Conservation (phyloP, 2,113 vertebrate species). For the Heloderma charlesbogerti region DNA sequence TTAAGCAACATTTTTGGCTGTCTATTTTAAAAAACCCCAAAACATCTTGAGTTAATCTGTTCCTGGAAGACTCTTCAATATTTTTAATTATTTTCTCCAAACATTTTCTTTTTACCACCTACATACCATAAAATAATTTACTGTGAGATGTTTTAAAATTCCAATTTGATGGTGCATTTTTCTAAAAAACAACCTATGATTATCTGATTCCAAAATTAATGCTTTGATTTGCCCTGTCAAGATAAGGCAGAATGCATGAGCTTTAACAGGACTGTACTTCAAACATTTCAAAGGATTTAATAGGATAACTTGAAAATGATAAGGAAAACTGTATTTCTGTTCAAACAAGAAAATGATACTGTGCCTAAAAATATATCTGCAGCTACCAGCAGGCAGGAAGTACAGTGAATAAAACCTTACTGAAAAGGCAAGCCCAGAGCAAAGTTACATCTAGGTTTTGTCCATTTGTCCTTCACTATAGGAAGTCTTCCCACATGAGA, state of each 20-base stretch:
- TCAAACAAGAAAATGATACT: slow-evolving; percentile 54
- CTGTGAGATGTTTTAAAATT: neutral
- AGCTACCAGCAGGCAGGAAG: slow-evolving; percentile 55
- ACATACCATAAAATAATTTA: slow-evolving; percentile 16
- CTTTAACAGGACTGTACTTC: slow-evolving; percentile 45
- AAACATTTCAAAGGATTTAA: slow-evolving; percentile 35
- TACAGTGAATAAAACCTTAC: slow-evolving; percentile 52
- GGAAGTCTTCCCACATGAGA: slow-evolving; percentile 57
- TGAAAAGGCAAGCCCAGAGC: slow-evolving; percentile 61
- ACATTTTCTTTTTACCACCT: slow-evolving; percentile 1
- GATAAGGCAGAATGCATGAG: slow-evolving; percentile 42
- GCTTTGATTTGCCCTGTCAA: slow-evolving; percentile 56
- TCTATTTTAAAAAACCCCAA: slow-evolving; percentile 12
- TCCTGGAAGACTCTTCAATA: slow-evolving; percentile 32
- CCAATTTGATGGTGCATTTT: slow-evolving; percentile 51
- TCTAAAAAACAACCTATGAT: slow-evolving; percentile 36
- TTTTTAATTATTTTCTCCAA: slow-evolving; percentile 6
- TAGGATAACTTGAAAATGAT: slow-evolving; percentile 32
- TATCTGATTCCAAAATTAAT: slow-evolving; percentile 57
- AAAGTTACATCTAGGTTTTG: slow-evolving; percentile 51
- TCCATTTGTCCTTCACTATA: slow-evolving; percentile 63
- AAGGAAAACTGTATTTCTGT: slow-evolving; percentile 44
- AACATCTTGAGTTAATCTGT: slow-evolving; percentile 3
- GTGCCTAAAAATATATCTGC: slow-evolving; percentile 50
- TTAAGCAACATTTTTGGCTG: neutral